Evolutionary conservation across 2,113 vertebrate genomes (phyloP).

Genomic region (Bambusicola thoracicus): DNA sequence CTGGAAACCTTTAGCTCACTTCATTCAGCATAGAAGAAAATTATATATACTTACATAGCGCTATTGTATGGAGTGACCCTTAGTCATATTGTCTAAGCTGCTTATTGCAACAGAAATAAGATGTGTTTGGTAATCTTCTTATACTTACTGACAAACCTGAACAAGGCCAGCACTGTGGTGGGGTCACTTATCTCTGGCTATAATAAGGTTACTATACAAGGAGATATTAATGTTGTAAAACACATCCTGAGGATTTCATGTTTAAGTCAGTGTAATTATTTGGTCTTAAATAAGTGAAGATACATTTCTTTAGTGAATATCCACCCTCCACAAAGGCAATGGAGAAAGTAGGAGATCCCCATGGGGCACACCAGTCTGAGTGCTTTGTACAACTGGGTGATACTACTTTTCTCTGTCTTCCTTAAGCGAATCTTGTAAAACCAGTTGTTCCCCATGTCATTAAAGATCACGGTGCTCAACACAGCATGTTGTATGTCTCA

Average conservation of each 20-base stretch:
- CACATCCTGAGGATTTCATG: neutral
- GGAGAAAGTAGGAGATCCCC: neutral
- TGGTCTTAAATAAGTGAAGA: neutral
- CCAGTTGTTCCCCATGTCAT: neutral
- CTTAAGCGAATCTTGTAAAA: neutral
- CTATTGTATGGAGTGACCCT: constrained; percentile 50
- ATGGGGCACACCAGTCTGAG: neutral
- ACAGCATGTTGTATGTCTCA: rapidly evolving
- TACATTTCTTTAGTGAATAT: neutral
- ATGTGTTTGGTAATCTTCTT: constrained; percentile 68
- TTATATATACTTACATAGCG: neutral
- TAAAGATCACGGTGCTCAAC: rapidly evolving
- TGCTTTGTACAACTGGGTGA: neutral
- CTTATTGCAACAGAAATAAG: constrained; percentile 64
- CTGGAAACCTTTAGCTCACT: constrained; percentile 4
- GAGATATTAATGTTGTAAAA: neutral
- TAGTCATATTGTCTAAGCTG: constrained; percentile 58
- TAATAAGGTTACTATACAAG: constrained; percentile 55
- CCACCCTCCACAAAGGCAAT: neutral
- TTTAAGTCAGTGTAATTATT: neutral
- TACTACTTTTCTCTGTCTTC: neutral
- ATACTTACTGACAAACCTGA: constrained; percentile 20
- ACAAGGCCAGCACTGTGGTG: neutral
- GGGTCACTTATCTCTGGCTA: constrained; percentile 37
- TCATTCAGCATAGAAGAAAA: constrained; percentile 5